Percentiles rank a stretch among this genome's conserved stretches.
Conservation (phyloP, 2,888 invertebrate species). For the Linnaemya tessellans region DNA sequence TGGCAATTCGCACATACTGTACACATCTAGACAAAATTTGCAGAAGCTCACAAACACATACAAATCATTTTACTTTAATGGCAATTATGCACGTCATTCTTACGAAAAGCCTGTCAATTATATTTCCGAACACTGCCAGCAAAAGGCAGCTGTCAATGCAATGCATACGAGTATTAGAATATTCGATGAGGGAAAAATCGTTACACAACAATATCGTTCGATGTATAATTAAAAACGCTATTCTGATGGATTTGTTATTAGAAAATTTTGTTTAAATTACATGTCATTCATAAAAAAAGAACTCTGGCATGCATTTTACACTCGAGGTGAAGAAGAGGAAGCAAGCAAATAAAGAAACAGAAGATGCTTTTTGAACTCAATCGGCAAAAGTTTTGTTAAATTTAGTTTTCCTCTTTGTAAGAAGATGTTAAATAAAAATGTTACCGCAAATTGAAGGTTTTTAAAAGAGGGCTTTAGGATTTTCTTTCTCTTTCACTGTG, state of each 20-base stretch:
- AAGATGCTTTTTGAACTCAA: background rate
- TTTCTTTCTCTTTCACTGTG: slow-evolving; percentile 14
- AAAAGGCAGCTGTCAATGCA: slow-evolving; percentile 73
- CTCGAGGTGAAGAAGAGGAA: background rate
- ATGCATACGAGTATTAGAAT: slow-evolving; percentile 52
- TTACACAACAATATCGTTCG: slow-evolving; percentile 51
- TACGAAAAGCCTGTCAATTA: slow-evolving; percentile 71
- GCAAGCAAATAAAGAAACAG: background rate
- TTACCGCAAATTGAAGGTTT: slow-evolving; percentile 43
- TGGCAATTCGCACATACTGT: too few relatives aligned
- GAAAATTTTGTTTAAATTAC: slow-evolving; percentile 66
- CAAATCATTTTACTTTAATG: slow-evolving; percentile 70
- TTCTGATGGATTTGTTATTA: slow-evolving; percentile 61
- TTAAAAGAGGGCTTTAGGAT: background rate
- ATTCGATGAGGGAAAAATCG: slow-evolving; percentile 65
- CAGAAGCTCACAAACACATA: slow-evolving; percentile 6
- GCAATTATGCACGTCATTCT: slow-evolving; percentile 71
- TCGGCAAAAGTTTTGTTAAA: background rate
- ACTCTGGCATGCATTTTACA: background rate
- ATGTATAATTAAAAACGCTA: slow-evolving; percentile 41
- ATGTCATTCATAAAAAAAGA: slow-evolving; percentile 49
- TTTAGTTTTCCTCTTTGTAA: slow-evolving; percentile 2
- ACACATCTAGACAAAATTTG: slow-evolving; percentile 5
- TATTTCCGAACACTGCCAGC: slow-evolving; percentile 48
- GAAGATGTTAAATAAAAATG: slow-evolving; percentile 6